Conservation (phyloP, 2,113 vertebrate genomes). For the Sialia sialis region DNA sequence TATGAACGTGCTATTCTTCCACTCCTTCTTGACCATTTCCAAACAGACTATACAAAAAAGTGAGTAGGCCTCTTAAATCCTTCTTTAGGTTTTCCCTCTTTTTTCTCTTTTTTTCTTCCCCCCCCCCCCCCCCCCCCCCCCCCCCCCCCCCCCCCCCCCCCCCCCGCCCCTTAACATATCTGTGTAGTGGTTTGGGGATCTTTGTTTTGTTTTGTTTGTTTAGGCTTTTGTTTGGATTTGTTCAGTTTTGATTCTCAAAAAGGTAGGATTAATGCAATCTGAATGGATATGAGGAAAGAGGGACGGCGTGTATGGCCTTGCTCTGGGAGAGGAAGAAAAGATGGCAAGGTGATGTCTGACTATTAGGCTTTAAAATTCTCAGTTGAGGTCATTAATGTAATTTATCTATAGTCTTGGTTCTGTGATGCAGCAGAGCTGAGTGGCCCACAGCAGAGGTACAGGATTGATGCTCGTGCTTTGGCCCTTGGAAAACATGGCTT, state of each 20-base stretch:
- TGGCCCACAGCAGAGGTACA: not conserved
- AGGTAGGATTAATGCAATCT: not conserved
- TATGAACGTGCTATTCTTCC: not conserved
- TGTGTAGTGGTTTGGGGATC: not conserved
- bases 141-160: too few relatives aligned
- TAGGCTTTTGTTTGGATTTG: not conserved
- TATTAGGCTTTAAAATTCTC: accelerated
- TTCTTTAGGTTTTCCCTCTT: accelerated
- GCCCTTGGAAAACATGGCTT: not conserved
- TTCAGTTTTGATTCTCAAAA: not conserved
- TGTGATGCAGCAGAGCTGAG: not conserved
- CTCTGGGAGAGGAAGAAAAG: not conserved
- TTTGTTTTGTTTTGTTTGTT: not conserved
- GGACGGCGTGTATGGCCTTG: not conserved
- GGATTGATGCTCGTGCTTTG: not conserved
- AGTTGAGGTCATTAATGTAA: not conserved
- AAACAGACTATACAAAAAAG: not conserved
- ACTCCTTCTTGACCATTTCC: not conserved
- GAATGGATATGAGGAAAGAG: not conserved
- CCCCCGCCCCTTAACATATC: accelerated
- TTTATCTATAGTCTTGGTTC: not conserved
- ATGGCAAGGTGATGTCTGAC: not conserved
- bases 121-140: too few relatives aligned
- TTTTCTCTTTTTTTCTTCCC: not conserved
- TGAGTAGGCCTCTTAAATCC: not conserved